Evolutionary conservation across 2,888 invertebrate species (phyloP).

Genomic region (Camponotus fellah): DNA sequence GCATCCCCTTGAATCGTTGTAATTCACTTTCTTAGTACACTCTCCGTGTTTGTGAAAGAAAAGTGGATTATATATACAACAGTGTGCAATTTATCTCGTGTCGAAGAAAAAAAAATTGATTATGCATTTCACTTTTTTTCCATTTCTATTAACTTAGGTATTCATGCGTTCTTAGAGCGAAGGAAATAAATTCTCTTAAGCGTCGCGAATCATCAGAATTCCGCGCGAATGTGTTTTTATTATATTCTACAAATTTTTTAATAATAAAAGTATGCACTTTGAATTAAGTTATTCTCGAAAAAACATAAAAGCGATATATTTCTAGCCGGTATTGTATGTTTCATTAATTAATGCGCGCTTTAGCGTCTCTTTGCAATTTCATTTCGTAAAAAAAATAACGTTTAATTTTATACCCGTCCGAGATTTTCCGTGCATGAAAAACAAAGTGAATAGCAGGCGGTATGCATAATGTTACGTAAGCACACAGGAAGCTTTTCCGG

Average conservation of each 20-base stretch:
- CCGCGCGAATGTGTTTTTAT: neutral
- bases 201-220: too few species aligned
- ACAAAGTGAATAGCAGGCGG: constrained; percentile 1
- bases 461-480: neutral
- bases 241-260: neutral
- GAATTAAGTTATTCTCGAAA: too few species aligned
- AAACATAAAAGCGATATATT: too few species aligned
- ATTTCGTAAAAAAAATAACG: neutral
- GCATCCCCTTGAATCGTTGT: neutral
- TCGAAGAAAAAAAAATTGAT: constrained; percentile 1
- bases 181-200: neutral
- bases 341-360: neutral
- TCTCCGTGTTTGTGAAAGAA: neutral
- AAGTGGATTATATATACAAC: neutral
- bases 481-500: constrained; percentile 1
- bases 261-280: constrained; percentile 12
- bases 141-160: neutral
- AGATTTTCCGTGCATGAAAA: constrained; percentile 11
- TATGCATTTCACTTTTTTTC: neutral
- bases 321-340: too few species aligned
- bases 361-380: neutral
- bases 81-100: neutral
- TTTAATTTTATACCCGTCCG: neutral
- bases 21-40: neutral
- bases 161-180: neutral